These are phyloP conservation scores for Calidris pugnax DNA, from an alignment of 2,113 vertebrate species.

Conservation along the genomic window DNA sequence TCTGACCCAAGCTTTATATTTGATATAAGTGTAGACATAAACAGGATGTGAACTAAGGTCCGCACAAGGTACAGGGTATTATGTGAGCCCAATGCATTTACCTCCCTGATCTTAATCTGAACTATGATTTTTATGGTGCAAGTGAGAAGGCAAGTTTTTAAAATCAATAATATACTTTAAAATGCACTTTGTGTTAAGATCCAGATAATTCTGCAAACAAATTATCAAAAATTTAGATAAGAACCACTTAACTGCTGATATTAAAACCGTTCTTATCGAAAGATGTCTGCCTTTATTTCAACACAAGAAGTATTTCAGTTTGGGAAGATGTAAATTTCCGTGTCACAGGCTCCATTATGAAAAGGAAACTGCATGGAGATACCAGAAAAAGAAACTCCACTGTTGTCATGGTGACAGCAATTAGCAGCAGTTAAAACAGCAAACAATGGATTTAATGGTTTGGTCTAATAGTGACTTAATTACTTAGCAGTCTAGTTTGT, in stretches of 20 bases:
- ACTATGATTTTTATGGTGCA: background rate
- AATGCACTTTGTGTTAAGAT: background rate
- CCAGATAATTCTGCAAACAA: background rate
- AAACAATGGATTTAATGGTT: slow-evolving; percentile 63
- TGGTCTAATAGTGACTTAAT: slow-evolving; percentile 63
- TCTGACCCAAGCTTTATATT: background rate
- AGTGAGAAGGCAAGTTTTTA: background rate
- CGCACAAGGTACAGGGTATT: background rate
- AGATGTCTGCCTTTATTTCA: background rate
- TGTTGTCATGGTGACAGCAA: slow-evolving; percentile 71
- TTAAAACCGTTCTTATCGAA: background rate
- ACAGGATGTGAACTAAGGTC: background rate
- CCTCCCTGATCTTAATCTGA: background rate
- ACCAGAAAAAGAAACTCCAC: slow-evolving; percentile 31
- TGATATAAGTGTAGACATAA: background rate
- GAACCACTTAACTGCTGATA: background rate
- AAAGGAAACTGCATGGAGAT: slow-evolving; percentile 20
- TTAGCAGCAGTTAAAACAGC: slow-evolving; percentile 67
- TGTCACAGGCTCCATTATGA: background rate
- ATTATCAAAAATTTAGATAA: background rate
- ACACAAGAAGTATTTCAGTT: background rate
- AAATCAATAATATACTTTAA: background rate
- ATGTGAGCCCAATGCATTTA: background rate
- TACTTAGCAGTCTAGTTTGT: slow-evolving; percentile 45
- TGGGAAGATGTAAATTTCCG: background rate